Evolutionary conservation across 2,888 invertebrate genomes (phyloP).

Genomic region (Synanthedon andrenaeformis): DNA sequence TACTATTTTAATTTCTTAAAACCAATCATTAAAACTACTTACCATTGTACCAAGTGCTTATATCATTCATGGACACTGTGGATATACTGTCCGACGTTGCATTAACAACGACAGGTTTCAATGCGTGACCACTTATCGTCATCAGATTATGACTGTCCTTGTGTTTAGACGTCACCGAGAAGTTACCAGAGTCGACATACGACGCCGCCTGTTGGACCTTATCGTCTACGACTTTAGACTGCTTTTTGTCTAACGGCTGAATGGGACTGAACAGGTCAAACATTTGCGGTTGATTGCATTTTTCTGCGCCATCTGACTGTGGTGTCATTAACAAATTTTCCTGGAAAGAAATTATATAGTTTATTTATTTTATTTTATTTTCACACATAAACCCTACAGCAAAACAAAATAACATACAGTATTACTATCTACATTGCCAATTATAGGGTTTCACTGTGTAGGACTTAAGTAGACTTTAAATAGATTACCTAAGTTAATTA

Average conservation of each 20-base stretch:
- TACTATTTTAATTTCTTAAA: no score
- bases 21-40: conserved; percentile 9
- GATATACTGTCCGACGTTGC: conserved; percentile 55
- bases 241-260: conserved; percentile 45
- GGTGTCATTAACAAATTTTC: conserved; percentile 34
- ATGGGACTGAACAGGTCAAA: conserved; percentile 71
- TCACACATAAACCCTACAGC: no score
- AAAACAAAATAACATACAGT: no score
- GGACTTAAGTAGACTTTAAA: no score
- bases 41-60: conserved; percentile 77
- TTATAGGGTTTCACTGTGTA: no score
- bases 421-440: no score
- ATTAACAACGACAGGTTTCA: conserved; percentile 45
- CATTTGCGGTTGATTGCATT: conserved; percentile 31
- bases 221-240: conserved; percentile 40
- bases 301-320: conserved; percentile 10
- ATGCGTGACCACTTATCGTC: conserved; percentile 44
- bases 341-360: conserved; percentile 18
- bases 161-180: conserved; percentile 51
- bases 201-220: conserved; percentile 47
- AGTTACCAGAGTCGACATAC: conserved; percentile 53
- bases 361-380: no score
- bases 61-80: conserved; percentile 70
- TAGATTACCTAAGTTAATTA: no score
- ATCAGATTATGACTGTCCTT: conserved; percentile 34